A percentile compares a stretch with the other conserved stretches of the same genome.
Conservation (phyloP, 2,888 invertebrate species). For the Drosophila sordidula region DNA sequence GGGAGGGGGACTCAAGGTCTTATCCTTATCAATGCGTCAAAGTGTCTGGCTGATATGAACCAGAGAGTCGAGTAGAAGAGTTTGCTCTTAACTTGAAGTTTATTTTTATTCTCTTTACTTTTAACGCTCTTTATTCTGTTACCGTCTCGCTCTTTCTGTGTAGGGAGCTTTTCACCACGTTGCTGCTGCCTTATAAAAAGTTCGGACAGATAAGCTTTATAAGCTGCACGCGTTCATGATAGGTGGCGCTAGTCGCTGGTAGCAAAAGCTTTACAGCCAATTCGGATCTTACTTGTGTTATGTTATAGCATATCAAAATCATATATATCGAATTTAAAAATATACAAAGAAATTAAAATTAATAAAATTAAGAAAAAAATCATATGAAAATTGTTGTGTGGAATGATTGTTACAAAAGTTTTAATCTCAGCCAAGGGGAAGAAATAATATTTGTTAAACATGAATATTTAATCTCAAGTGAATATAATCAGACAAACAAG, state of each 20-base stretch:
- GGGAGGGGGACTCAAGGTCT: slow-evolving; percentile 35
- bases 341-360: too few relatives aligned
- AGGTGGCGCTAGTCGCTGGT: slow-evolving; percentile 33
- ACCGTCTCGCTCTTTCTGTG: background rate
- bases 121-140: background rate
- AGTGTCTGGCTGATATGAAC: slow-evolving; percentile 18
- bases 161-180: slow-evolving; percentile 35
- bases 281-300: too few relatives aligned
- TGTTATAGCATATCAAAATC: too few relatives aligned
- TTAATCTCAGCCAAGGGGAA: too few relatives aligned
- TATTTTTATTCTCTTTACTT: slow-evolving; percentile 1
- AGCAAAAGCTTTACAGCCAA: background rate
- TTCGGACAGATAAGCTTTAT: slow-evolving; percentile 4
- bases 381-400: too few relatives aligned
- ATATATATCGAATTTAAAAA: too few relatives aligned
- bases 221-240: background rate
- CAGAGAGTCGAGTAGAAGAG: slow-evolving; percentile 3
- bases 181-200: background rate
- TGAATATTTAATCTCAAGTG: too few relatives aligned
- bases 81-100: slow-evolving; percentile 22
- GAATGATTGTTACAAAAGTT: too few relatives aligned
- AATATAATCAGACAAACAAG: too few relatives aligned
- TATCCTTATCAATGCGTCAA: slow-evolving; percentile 70
- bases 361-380: too few relatives aligned
- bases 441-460: too few relatives aligned